Base-by-base conservation (phyloP, 2,113 vertebrate genomes). In the Heterochromis multidens region DNA sequence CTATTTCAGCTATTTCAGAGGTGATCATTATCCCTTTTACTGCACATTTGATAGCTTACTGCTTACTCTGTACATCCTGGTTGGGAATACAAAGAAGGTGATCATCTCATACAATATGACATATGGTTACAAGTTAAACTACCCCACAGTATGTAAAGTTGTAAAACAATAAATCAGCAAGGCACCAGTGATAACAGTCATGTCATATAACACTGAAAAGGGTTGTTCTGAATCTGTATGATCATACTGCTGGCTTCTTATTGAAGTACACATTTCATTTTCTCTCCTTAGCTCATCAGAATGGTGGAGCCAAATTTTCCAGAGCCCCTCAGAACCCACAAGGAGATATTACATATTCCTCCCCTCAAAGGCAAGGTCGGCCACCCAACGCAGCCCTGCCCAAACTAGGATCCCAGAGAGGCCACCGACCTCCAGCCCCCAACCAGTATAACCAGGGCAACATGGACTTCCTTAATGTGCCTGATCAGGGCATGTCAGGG, bases 401-500 rank as follows among this genome's bases (percentile, higher is more conserved):
- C 2, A 91, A 94, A 83, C 94, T 95, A 10, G 94, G 88, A 1
- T 16, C 95, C 8, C 85, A 95, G 25, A 96, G 63, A 84, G 57
- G 88, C 4, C 93, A 78, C 3, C 81, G 90, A 33, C 93, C 86
- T 1, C 95, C 96, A 0, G 91, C 94, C 0, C 95, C 96, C 0
- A 95, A 95, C 76, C 93, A 93, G 37, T 27, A 43, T n/a, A 88
- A 92, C 83, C 87, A 85, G 2, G 77, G 85, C 13, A 98, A 97
- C 95, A 79, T 97, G 94, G 98, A 99, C 90, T 99, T 99, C 94
- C 98, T 99, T 70, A 98, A 96, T 0, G 98, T 99, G 37, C 98
- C 98, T 0, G 98, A 99, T 85, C 97, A 98, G 93, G 98, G 98
- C 2, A 95, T 97, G 93, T 98, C 98, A 0, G 98, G 98, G 98